Evolutionary conservation across 2,797 vertebrate genomes (phyloP).

Genomic region (Catharus ustulatus): DNA sequence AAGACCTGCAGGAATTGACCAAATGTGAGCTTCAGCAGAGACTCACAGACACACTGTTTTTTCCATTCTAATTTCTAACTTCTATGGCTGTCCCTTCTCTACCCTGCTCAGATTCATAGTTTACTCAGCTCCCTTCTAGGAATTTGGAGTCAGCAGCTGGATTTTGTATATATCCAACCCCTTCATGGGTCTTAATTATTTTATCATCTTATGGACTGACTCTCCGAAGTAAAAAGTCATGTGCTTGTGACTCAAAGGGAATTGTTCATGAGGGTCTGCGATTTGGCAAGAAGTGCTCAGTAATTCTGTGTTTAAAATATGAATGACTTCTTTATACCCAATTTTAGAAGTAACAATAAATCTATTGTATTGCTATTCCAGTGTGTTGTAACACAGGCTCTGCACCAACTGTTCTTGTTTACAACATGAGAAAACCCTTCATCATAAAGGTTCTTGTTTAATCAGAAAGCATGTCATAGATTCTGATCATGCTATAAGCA

Average conservation of each 20-base stretch:
- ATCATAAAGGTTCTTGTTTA: background rate
- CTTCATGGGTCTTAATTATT: background rate
- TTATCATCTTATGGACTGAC: background rate
- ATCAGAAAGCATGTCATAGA: background rate
- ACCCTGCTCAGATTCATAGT: background rate
- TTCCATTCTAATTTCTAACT: background rate
- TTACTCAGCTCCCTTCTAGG: background rate
- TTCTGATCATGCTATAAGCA: background rate
- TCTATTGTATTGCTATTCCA: slow-evolving; percentile 64
- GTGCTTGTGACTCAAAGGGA: slow-evolving; percentile 17
- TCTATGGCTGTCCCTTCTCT: background rate
- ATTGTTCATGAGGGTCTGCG: slow-evolving; percentile 25
- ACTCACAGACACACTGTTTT: background rate
- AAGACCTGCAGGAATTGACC: background rate
- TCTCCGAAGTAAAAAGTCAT: slow-evolving; percentile 2
- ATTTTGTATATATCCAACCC: background rate
- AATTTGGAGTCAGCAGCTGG: background rate
- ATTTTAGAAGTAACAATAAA: slow-evolving; percentile 68
- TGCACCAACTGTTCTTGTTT: slow-evolving; percentile 65
- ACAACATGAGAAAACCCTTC: slow-evolving; percentile 32
- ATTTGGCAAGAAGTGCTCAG: slow-evolving; percentile 30
- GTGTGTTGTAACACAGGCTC: slow-evolving; percentile 34
- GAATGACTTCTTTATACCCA: slow-evolving; percentile 73
- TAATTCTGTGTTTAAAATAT: slow-evolving; percentile 63
- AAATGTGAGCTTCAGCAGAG: background rate